Evolutionary conservation across 2,113 vertebrate species (phyloP).

Genomic region (Tupaia chinensis): DNA sequence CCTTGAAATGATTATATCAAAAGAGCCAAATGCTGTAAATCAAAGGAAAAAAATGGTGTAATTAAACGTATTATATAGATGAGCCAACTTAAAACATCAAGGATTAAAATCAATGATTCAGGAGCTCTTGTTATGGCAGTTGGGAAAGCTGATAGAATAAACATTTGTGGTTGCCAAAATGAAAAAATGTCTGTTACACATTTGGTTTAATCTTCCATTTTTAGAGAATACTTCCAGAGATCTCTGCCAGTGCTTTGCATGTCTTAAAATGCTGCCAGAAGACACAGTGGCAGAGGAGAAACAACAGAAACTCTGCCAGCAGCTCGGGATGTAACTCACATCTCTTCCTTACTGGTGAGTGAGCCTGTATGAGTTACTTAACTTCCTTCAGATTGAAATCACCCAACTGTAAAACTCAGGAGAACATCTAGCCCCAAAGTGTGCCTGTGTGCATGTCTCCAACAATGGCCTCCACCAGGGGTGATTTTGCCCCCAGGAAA

Average conservation of each 20-base stretch:
- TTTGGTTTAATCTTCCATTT: constrained; percentile 48
- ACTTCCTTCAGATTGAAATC: neutral
- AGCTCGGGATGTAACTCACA: neutral
- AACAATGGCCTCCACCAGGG: neutral
- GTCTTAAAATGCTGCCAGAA: constrained; percentile 13
- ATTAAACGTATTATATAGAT: neutral
- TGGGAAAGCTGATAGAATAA: neutral
- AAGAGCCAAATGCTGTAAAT: neutral
- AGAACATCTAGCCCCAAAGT: neutral
- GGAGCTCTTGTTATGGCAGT: neutral
- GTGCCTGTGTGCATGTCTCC: neutral
- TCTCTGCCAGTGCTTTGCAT: neutral
- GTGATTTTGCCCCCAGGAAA: too few species aligned
- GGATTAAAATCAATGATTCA: neutral
- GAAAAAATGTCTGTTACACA: neutral
- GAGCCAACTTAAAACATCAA: neutral
- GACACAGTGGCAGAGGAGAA: neutral
- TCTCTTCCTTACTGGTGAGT: neutral
- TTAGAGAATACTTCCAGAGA: constrained; percentile 32
- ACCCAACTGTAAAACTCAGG: neutral
- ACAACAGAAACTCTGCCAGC: neutral
- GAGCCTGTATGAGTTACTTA: neutral
- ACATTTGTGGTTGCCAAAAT: neutral
- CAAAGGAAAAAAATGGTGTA: neutral
- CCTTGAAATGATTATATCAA: neutral